Base-by-base conservation (phyloP, 2,113 vertebrate species). In the Motacilla tschutschensis region DNA sequence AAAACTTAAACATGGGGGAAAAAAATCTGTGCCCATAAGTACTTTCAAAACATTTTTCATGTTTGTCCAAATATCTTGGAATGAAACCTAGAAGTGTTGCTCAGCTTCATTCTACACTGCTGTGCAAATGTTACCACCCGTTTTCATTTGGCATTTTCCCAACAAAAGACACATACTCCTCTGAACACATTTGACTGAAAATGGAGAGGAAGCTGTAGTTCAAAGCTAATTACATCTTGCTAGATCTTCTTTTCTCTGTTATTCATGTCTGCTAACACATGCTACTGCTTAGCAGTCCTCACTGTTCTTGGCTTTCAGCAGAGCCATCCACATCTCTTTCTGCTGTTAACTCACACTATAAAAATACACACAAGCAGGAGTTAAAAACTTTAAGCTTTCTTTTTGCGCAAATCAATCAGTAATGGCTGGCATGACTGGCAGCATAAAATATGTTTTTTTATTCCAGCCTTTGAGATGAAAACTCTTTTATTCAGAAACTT, bases 321-420 rank as follows among this genome's bases (percentile, higher is more conserved):
- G 79, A 83, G 21, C 81, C 75, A 62, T 88, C 87, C 88, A 89
- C 59, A 91, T 94, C 41, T 91, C 86, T 95, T 94, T 76, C 86
- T 88, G 77, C 82, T 24, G 62, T 88, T 91, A 87, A 54, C 66
- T 89, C 84, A 51, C 88, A 91, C 85, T 63, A 88, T 91, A 94
- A 94, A 94, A 94, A 92, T 95, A 93, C 57, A 91, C 71, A 81
- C 71, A 91, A 93, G 80, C 66, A 93, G 41, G 88, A 94, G 89
- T 90, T 94, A 92, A 74, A 85, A 93, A 86, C 83, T 95, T 50
- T 70, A 69, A 90, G 87, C 85, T 93, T 64, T 92, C 75, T 64
- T 93, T 88, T 64, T 81, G 90, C 86, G 87, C 64, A 64, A 86
- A 87, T 95, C 88, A 58, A 63, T 87, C 71, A 92, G 67, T 86